Evolutionary conservation across 2,113 vertebrate genomes (phyloP).

Genomic region (Tragelaphus scriptus): DNA sequence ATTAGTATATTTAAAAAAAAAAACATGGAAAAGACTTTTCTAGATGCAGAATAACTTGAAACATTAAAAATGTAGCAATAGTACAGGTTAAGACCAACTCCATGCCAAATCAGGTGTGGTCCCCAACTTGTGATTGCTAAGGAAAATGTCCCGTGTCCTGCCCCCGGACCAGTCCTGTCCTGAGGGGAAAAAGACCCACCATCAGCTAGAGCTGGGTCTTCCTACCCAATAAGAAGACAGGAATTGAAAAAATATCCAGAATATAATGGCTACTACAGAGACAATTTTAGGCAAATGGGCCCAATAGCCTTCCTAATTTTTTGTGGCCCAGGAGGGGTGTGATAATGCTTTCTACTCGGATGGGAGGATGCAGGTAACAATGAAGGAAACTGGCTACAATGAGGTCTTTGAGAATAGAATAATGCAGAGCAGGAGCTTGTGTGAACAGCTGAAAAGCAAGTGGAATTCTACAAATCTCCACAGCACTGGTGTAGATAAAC

Average conservation of each 20-base stretch:
- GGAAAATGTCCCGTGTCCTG: not conserved
- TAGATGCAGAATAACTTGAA: not conserved
- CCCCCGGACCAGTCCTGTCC: fast-evolving
- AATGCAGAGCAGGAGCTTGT: not conserved
- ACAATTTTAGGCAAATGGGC: not conserved
- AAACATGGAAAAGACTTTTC: not conserved
- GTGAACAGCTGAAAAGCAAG: not conserved
- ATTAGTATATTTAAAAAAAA: not conserved
- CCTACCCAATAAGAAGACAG: not conserved
- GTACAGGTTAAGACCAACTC: not conserved
- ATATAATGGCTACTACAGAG: not conserved
- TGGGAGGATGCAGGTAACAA: not conserved
- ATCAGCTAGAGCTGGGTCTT: not conserved
- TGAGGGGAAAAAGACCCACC: too few relatives aligned
- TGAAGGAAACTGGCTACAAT: not conserved
- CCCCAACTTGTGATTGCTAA: not conserved
- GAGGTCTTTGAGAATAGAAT: not conserved
- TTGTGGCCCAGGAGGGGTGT: not conserved
- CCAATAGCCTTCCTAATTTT: not conserved
- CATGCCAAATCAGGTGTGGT: not conserved
- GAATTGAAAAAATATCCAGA: not conserved
- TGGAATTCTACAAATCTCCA: not conserved
- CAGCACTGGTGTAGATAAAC: fast-evolving
- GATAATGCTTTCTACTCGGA: not conserved
- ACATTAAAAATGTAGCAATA: not conserved